A percentile compares a stretch with the other conserved stretches of the same genome.
These are phyloP conservation scores for Spinus olivaceus DNA, from an alignment of 2,797 vertebrate species.

Conservation along the genomic window DNA sequence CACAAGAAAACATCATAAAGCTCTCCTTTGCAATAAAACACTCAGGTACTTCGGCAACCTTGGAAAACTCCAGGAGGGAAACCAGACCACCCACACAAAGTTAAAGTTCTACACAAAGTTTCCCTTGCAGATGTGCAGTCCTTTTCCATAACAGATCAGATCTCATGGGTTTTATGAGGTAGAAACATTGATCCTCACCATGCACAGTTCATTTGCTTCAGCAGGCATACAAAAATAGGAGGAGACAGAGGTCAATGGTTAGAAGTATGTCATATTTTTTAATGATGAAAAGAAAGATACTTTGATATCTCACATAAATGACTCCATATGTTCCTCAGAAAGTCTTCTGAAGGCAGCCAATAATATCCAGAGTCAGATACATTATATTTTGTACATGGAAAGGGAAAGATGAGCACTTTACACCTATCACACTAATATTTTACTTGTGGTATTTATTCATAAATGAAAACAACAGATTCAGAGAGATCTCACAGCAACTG, in stretches of 20 bases:
- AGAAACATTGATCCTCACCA: not conserved
- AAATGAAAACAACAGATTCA: constrained; percentile 13
- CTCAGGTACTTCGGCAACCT: constrained; percentile 38
- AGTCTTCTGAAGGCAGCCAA: not conserved
- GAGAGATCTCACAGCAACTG: not conserved
- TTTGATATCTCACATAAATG: constrained; percentile 5
- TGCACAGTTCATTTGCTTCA: constrained; percentile 19
- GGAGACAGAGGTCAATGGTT: not conserved
- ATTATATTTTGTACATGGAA: not conserved
- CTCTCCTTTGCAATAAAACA: constrained; percentile 45
- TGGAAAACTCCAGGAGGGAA: constrained; percentile 1
- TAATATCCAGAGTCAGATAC: not conserved
- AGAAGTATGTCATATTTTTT: constrained; percentile 26
- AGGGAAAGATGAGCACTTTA: not conserved
- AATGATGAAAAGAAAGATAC: constrained; percentile 37
- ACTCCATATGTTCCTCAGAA: constrained; percentile 22
- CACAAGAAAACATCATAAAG: constrained; percentile 27
- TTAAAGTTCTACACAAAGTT: not conserved
- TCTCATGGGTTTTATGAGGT: not conserved
- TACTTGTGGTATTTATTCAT: not conserved
- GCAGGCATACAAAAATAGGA: not conserved
- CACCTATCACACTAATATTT: not conserved
- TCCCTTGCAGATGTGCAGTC: not conserved
- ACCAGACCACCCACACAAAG: constrained; percentile 12
- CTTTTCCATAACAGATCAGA: not conserved